Evolutionary conservation across 2,888 invertebrate genomes (phyloP), one percentile per base, ranked within the genome.

Genomic region (Pocota personata): DNA sequence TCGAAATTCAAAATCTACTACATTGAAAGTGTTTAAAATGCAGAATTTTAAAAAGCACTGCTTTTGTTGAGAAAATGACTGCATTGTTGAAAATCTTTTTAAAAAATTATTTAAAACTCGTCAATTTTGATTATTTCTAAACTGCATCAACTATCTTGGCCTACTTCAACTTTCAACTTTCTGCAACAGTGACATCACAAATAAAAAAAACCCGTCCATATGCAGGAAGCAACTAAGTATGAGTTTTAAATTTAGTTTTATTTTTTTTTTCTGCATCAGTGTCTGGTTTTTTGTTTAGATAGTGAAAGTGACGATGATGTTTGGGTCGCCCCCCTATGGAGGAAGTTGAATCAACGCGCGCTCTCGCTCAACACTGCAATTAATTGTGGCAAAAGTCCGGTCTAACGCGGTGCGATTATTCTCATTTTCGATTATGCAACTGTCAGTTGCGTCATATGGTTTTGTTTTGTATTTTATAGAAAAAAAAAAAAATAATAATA

Each of bases 341-440:
- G 82, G 82, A 77, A 86, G 86, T 77, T 40, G 46, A 76, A 48
- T 12, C 64, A 58, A 50, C 35, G 24, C 32, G 55, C 30, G 62
- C 64, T 73, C 66, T 60, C 46, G 71, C 58, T 50, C 77, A 67
- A 14, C 69, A 46, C 64, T 71, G 80, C 72, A 86, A 86, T 86
- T 82, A 86, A 86, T 82, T 84, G 80, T 80, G 84, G 75, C 75
- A 76, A 73, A 55, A 84, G 72, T 69, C 83, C 75, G 69, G 72
- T 72, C 77, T 52, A 62, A 24, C 66, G 58, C 57, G 69, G 19
- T 35, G 69, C 57, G 64, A 76, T 76, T 86, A 86, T 80, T 80
- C 76, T 66, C 82, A 69, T 82, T 86, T 86, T 73, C 40, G 76
- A 62, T 86, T 86, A 82, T 77, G 86, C 55, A 86, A 86, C 19